Evolutionary conservation across 2,888 invertebrate genomes (phyloP).

Genomic region (Mamestra brassicae): DNA sequence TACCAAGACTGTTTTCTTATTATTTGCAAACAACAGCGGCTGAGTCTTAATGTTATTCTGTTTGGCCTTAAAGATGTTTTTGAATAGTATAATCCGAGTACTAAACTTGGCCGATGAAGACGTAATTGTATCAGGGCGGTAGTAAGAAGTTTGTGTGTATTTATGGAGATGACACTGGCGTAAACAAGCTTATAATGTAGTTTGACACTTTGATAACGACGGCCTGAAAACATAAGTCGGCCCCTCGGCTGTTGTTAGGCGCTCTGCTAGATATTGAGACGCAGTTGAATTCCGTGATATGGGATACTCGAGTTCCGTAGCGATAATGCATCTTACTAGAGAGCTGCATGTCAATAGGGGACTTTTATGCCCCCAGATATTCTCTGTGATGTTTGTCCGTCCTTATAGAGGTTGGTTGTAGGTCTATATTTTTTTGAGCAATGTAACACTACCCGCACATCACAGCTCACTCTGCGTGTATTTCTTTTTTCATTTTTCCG

Average conservation of each 20-base stretch:
- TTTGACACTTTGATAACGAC: constrained; percentile 63
- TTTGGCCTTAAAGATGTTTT: constrained; percentile 72
- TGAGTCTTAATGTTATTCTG: constrained; percentile 78
- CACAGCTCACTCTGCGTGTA: background rate
- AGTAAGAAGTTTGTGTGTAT: constrained; percentile 62
- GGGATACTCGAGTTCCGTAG: constrained; percentile 48
- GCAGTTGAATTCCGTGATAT: constrained; percentile 38
- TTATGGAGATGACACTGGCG: constrained; percentile 62
- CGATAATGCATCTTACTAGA: constrained; percentile 50
- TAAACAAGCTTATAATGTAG: constrained; percentile 65
- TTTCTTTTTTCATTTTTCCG: background rate
- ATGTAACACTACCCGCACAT: constrained; percentile 12
- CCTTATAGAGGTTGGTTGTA: constrained; percentile 31
- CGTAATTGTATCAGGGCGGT: constrained; percentile 69
- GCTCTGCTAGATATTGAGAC: constrained; percentile 41
- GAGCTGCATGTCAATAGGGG: constrained; percentile 37
- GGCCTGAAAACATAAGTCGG: constrained; percentile 44
- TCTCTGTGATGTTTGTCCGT: constrained; percentile 21
- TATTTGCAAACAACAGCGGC: constrained; percentile 85
- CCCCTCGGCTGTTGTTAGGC: constrained; percentile 31
- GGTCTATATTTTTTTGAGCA: constrained; percentile 22
- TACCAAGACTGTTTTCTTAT: constrained; percentile 85
- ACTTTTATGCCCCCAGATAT: constrained; percentile 18
- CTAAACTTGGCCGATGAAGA: constrained; percentile 72
- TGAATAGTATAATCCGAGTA: constrained; percentile 72